Conservation (phyloP, 2,888 invertebrate genomes). For the Dynastes grantii region DNA sequence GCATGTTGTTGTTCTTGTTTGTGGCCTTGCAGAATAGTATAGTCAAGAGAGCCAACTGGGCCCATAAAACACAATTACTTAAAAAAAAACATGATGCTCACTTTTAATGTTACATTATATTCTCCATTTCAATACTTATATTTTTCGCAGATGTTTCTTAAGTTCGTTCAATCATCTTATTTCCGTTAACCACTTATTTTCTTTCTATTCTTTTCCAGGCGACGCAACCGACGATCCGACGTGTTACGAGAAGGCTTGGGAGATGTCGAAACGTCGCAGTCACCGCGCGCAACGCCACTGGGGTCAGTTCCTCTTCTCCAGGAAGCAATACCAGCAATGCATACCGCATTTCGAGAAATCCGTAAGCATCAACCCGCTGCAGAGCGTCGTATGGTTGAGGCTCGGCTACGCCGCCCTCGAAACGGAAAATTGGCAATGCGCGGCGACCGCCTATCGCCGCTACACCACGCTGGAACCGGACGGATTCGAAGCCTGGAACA, state of each 20-base stretch:
- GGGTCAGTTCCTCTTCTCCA: conserved; percentile 85
- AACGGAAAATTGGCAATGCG: conserved; percentile 85
- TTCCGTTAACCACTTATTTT: too few relatives aligned
- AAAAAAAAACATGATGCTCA: too few relatives aligned
- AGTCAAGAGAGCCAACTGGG: too few relatives aligned
- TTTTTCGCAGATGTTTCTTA: too few relatives aligned
- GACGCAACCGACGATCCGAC: conserved; percentile 82
- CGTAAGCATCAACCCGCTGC: conserved; percentile 89
- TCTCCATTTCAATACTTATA: too few relatives aligned
- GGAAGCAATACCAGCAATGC: conserved; percentile 84
- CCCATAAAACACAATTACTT: too few relatives aligned
- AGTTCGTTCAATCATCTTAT: too few relatives aligned
- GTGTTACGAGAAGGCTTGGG: conserved; percentile 93
- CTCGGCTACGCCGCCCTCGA: conserved; percentile 89
- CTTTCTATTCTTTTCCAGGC: conserved; percentile 55
- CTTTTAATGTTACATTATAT: too few relatives aligned
- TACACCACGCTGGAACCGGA: conserved; percentile 91
- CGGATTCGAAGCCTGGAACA: conserved; percentile 98
- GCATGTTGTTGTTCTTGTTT: too few relatives aligned
- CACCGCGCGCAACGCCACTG: conserved; percentile 91
- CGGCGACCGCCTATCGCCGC: conserved; percentile 88
- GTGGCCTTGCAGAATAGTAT: too few relatives aligned
- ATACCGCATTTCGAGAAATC: conserved; percentile 88
- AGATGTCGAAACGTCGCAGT: conserved; percentile 85
- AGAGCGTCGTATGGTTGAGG: conserved; percentile 89